These are phyloP conservation scores for Onthophagus sagittarius DNA, from an alignment of 2,888 invertebrate genomes.

Conservation along the genomic window DNA sequence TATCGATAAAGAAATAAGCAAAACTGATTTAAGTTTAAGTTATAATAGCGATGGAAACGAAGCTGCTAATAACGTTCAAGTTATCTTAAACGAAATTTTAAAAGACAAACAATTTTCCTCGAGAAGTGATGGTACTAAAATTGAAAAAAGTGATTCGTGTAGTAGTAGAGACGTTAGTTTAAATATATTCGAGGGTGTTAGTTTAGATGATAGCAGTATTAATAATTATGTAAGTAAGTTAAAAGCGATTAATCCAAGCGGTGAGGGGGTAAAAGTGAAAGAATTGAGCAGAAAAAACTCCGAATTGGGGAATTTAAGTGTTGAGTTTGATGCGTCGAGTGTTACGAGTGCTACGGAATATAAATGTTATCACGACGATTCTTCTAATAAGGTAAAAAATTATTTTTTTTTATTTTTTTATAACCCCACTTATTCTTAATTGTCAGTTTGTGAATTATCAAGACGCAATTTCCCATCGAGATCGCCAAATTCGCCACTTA, in stretches of 20 bases:
- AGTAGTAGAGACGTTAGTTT: constrained; percentile 41
- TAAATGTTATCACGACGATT: constrained; percentile 67
- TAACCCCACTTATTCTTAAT: constrained; percentile 18
- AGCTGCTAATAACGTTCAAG: constrained; percentile 34
- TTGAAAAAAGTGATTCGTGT: constrained; percentile 26
- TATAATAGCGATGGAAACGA: constrained; percentile 16
- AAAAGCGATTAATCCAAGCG: constrained; percentile 15
- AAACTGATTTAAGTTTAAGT: constrained; percentile 30
- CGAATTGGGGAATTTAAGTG: constrained; percentile 49
- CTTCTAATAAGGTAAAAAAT: constrained; percentile 60
- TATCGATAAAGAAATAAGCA: constrained; percentile 32
- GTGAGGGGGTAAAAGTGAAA: constrained; percentile 24
- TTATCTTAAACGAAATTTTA: constrained; percentile 44
- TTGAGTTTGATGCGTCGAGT: constrained; percentile 53
- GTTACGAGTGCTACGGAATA: constrained; percentile 66
- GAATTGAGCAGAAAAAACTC: constrained; percentile 48
- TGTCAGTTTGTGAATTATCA: constrained; percentile 70
- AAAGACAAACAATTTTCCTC: constrained; percentile 36
- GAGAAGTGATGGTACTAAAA: constrained; percentile 30
- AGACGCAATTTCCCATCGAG: constrained; percentile 64
- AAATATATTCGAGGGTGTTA: constrained; percentile 44
- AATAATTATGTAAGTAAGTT: constrained; percentile 33
- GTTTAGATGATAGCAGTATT: constrained; percentile 44
- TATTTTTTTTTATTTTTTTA: too few species aligned
- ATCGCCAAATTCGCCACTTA: constrained; percentile 68